Conservation (phyloP, 2,113 vertebrate genomes). For the Sinocyclocheilus anshuiensis region DNA sequence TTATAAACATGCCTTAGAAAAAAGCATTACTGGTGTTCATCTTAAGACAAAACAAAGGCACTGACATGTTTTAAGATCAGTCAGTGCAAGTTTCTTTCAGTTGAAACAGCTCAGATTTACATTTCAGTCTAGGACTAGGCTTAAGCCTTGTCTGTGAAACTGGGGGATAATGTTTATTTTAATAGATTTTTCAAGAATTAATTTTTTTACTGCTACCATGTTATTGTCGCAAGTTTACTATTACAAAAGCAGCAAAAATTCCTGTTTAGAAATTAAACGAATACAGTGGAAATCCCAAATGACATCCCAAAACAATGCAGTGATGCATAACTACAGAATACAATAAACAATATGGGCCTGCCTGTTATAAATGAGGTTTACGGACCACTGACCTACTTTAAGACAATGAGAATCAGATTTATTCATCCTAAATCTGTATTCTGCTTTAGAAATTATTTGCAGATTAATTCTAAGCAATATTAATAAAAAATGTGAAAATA, state of each 20-base stretch:
- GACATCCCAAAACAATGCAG: slow-evolving; percentile 7
- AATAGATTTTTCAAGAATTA: neutral
- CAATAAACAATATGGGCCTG: slow-evolving; percentile 12
- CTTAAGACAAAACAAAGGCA: too few relatives aligned
- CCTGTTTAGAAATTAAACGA: neutral
- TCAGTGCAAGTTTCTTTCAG: too few relatives aligned
- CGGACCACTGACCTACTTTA: slow-evolving; percentile 7
- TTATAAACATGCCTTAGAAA: too few relatives aligned
- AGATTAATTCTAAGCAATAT: slow-evolving; percentile 16
- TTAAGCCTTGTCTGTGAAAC: too few relatives aligned
- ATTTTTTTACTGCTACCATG: neutral
- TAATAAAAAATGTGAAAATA: neutral
- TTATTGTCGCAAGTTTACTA: neutral
- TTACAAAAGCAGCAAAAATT: neutral
- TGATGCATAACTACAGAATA: slow-evolving; percentile 11
- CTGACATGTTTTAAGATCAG: too few relatives aligned
- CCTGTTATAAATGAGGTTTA: neutral
- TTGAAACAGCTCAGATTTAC: too few relatives aligned
- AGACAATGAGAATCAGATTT: slow-evolving; percentile 16
- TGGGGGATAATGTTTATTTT: neutral
- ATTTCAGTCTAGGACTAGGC: too few relatives aligned
- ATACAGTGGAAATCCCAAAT: slow-evolving; percentile 13
- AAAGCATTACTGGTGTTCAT: too few relatives aligned
- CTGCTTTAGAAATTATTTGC: too few relatives aligned
- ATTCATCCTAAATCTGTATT: neutral